Evolutionary conservation across 2,888 invertebrate genomes (phyloP), one percentile per base, ranked within the genome.

Genomic region (Coremacera marginata): DNA sequence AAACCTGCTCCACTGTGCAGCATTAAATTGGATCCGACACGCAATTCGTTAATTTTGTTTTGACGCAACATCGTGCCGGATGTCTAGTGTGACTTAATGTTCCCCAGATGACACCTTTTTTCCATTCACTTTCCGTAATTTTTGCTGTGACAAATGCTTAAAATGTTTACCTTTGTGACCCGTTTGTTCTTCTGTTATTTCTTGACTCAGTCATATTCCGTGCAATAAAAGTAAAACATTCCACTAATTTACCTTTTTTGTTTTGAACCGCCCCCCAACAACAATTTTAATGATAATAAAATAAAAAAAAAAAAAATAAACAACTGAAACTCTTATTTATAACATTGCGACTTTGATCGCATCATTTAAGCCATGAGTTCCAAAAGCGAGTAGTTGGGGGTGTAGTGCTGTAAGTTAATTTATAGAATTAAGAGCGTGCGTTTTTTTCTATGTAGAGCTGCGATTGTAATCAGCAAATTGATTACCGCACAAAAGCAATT

Each of bases 401-500:
- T 62, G 55, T 11, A 27, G 22, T 14, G 25, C 5, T 44, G 3
- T n/a, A 19, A 8, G 37, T 52, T 19, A 63, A 27, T 73, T 60
- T 16, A n/a, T 73, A 14, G 51, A 19, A 63, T 49, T 19, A 25
- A 63, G 22, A 37, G 72, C 27, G 31, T n/a, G 63, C 62, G 34
- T 22, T 73, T 55, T 16, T 34, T 37, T 11, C n/a, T 19, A 25
- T 22, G 34, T 4, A 57, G 37, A 78, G 74, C 78, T 78, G 79
- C 78, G 80, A 80, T 81, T 77, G 76, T 81, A 79, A 80, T 80
- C 81, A 78, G 49, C 62, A 77, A 81, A 81, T 80, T 78, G 81
- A 79, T 80, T 81, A 79, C 79, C 71, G 70, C 76, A 74, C 67
- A 74, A 34, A 57, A 55, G 55, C 67, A 67, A 67, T 65, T 67